Base-by-base conservation (phyloP, 2,797 vertebrate genomes). In the Chaenodraco wilsoni region DNA sequence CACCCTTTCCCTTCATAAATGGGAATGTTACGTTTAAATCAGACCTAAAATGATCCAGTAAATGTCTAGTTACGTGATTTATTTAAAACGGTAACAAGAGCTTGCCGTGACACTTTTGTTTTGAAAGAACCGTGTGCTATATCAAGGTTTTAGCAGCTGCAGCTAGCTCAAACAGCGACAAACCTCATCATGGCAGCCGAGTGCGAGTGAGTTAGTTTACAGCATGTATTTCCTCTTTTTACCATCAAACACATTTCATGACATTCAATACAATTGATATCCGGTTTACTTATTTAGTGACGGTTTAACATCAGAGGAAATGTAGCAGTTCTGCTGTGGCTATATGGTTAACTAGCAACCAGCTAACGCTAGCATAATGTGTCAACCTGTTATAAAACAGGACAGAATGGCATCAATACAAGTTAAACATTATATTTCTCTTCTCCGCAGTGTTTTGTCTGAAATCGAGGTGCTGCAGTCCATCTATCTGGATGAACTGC, bases 391-490 rank as follows among this genome's bases (percentile, higher is more conserved):
- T 37, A 10, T 16, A 54, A 69, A 69, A 52, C 16, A 19, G 13
- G 27, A 16, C 43, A 40, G 13, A 51, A 10, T 33, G 4, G 0
- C 11, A 11, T 51, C 27, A 13, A 15, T 4, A 1, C 3, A 6
- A 3, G 11, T 0, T 45, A 23, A 57, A 23, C 16, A 3, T 2
- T n/a, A 6, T 31, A 0, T 58, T 10, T 54, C 1, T 50, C 17
- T 19, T 44, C 14, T 78, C 13, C 41, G 2, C 89, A 95, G 95
- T 15, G 86, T 97, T 72, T 87, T 82, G 82, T 94, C 94, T 81
- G 97, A 98, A 81, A 95, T 98, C 61, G 97, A 98, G 91, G 97
- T 98, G 66, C 94, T 98, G 82, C 95, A 98, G 90, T 98, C 97
- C 51, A 98, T 98, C 88, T 98, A 98, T 75, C 90, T 98, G 93